Evolutionary conservation across 2,113 vertebrate species (phyloP), one percentile per base, ranked within the genome.

Genomic region (Clarias magur): DNA sequence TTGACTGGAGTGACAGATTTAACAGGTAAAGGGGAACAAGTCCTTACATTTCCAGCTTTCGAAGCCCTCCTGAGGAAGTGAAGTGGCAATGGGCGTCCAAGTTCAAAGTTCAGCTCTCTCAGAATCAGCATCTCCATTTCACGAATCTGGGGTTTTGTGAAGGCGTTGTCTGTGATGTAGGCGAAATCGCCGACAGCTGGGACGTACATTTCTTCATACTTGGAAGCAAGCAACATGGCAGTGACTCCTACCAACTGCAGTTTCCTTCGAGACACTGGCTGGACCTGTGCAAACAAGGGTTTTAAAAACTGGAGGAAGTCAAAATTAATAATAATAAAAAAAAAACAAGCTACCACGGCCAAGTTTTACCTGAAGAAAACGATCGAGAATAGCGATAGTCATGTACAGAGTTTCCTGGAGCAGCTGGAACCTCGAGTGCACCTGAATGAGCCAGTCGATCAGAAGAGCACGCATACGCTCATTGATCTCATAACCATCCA

Each of bases 361-460:
- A 60, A 11, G 56, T 3, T 89, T 89, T 88, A 96, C 97, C 92
- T 99, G 98, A 11, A 99, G 93, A 68, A 97, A 99, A 5, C 97
- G 96, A 86, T 99, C 98, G 86, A 99, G 93, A 86, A 98, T 5
- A 0, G 96, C 96, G 12, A 99, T 91, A 0, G 97, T 96, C 96
- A 99, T 96, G 89, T 97, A 99, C 79, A 99, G 94, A 0, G 98
- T 99, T 87, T 99, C 98, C 91, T 97, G 98, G 90, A 99, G 92
- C 76, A 99, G 96, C 88, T 95, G 95, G 90, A 99, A 99, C 75
- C 96, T 96, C 63, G 96, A 96, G 91, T 99, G 98, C 27, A 99
- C 98, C 90, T 99, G 97, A 67, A 99, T 94, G 25, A 99, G 95
- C 98, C 98, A 99, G 92, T 99, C 98, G 1, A 99, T 91, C n/a